A percentile compares a stretch with the other conserved stretches of the same genome.
Conservation (phyloP, 1,140 invertebrate species). For the Drosophila ambigua region DNA sequence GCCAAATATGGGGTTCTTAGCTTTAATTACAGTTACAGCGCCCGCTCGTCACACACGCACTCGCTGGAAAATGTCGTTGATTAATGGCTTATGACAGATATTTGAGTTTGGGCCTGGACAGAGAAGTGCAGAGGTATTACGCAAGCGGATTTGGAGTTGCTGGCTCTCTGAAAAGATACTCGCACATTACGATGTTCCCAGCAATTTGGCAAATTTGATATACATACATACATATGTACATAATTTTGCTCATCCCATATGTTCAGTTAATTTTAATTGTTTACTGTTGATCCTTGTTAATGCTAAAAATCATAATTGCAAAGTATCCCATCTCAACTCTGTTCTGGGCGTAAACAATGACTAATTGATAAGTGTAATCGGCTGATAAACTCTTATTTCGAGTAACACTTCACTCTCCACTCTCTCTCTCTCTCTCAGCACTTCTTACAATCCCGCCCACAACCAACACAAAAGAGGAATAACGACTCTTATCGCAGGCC, state of each 20-base stretch:
- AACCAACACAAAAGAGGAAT: too few species aligned
- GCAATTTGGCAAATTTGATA: not conserved
- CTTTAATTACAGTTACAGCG: slow-evolving; percentile 65
- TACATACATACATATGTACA: too few species aligned
- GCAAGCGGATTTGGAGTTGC: slow-evolving; percentile 47
- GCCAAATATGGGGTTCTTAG: slow-evolving; percentile 39
- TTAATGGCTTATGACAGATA: slow-evolving; percentile 56
- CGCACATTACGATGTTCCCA: not conserved
- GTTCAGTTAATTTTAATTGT: not conserved
- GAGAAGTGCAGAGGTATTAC: slow-evolving; percentile 36
- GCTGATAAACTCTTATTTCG: too few species aligned
- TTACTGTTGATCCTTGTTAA: not conserved
- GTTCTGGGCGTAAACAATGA: too few species aligned
- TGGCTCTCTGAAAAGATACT: not conserved
- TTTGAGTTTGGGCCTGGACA: slow-evolving; percentile 2
- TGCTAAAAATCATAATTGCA: not conserved
- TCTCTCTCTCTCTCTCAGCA: not conserved
- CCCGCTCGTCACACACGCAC: slow-evolving; percentile 30
- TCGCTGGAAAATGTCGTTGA: slow-evolving; percentile 50
- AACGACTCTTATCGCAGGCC: not conserved
- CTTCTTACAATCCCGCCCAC: too few species aligned
- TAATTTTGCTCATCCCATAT: too few species aligned
- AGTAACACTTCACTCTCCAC: too few species aligned
- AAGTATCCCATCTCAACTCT: not conserved
- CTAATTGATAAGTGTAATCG: too few species aligned